Evolutionary conservation across 2,113 vertebrate genomes (phyloP).

Genomic region (Balaenoptera acutorostrata): DNA sequence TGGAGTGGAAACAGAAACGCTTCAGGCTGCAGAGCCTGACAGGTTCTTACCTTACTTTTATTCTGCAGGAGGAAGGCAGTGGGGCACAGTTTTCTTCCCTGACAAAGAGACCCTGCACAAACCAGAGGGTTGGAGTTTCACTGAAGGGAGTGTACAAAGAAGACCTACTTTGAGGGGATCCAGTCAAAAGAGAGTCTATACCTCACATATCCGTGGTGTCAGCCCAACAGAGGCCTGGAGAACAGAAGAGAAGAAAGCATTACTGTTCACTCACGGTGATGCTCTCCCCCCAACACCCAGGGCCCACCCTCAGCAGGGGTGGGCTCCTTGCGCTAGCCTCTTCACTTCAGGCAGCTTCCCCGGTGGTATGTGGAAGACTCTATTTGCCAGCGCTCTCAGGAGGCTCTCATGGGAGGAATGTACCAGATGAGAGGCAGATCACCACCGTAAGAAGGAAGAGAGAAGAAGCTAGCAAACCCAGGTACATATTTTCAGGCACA

Average conservation of each 20-base stretch:
- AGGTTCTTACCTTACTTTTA: conserved; percentile 92
- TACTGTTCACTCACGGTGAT: background rate
- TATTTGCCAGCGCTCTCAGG: background rate
- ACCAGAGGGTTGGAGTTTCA: conserved; percentile 53
- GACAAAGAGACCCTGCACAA: conserved; percentile 90
- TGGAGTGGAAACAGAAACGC: background rate
- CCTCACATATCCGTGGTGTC: conserved; percentile 97
- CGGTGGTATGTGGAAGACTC: background rate
- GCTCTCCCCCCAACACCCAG: background rate
- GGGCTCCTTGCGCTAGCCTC: background rate
- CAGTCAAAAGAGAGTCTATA: conserved; percentile 75
- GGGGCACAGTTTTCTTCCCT: conserved; percentile 83
- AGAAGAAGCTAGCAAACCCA: background rate
- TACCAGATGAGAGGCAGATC: background rate
- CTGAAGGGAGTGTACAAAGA: background rate
- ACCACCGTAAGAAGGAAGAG: background rate
- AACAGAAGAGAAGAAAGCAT: conserved; percentile 58
- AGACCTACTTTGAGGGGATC: conserved; percentile 41
- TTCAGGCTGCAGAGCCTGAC: conserved; percentile 78
- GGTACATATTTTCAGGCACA: background rate
- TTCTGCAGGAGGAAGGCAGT: conserved; percentile 87
- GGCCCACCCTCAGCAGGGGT: background rate
- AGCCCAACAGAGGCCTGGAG: conserved; percentile 91
- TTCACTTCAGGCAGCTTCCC: background rate
- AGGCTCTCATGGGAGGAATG: background rate